Conservation (phyloP, 2,888 invertebrate species). For the Myopa testacea region DNA sequence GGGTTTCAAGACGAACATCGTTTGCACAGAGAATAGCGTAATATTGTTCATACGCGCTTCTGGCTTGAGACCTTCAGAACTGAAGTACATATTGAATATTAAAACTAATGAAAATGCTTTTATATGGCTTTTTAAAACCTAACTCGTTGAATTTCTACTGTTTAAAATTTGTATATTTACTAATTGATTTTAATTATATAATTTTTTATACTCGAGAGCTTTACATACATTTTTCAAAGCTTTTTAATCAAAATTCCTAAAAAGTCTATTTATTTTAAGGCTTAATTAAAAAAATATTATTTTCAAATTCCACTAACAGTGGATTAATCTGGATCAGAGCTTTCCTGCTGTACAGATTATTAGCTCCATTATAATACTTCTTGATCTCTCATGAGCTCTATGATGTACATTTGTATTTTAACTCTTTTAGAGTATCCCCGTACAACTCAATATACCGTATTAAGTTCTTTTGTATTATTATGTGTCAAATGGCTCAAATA, state of each 20-base stretch:
- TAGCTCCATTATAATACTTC: not conserved
- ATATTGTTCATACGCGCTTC: not conserved
- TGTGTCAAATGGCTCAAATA: slow-evolving; percentile 29
- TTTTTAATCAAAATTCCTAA: too few species aligned
- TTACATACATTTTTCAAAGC: not conserved
- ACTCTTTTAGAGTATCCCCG: too few species aligned
- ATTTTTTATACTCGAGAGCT: slow-evolving; percentile 17
- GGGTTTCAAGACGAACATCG: too few species aligned
- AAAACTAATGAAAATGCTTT: not conserved
- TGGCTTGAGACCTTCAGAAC: not conserved
- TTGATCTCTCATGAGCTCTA: not conserved
- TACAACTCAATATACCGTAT: too few species aligned
- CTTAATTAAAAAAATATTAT: not conserved
- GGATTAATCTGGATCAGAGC: slow-evolving; percentile 3
- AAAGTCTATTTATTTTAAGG: too few species aligned
- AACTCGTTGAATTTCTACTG: not conserved
- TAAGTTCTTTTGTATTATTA: not conserved
- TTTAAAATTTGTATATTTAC: slow-evolving; percentile 17
- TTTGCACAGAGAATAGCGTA: slow-evolving; percentile 19
- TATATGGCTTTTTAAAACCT: not conserved
- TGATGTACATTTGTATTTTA: not conserved
- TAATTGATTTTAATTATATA: not conserved
- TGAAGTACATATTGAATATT: too few species aligned
- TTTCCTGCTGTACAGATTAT: not conserved
- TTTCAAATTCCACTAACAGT: slow-evolving; percentile 16